Evolutionary conservation across 2,113 vertebrate species (phyloP).

Genomic region (Hemibagrus wyckioides): DNA sequence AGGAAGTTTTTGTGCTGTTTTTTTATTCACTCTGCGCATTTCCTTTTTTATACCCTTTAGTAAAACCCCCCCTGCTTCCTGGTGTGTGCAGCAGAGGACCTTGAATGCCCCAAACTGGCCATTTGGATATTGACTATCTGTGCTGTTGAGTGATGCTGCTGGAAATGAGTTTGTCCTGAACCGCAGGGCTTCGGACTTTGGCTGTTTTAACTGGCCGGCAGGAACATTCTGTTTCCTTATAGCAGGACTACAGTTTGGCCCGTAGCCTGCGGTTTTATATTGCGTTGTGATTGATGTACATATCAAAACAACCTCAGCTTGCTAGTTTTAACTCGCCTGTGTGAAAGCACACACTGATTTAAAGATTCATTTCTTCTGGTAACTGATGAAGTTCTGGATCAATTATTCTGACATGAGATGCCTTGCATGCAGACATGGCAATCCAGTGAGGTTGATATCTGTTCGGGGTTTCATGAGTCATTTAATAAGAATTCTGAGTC

Average conservation of each 20-base stretch:
- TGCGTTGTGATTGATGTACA: neutral
- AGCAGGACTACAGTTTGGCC: neutral
- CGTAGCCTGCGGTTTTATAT: neutral
- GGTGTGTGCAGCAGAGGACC: neutral
- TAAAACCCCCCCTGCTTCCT: neutral
- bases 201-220: neutral
- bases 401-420: neutral
- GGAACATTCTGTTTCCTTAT: slow-evolving; percentile 6
- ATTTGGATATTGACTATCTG: slow-evolving; percentile 24
- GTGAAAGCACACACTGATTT: neutral
- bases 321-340: neutral
- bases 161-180: slow-evolving; percentile 14
- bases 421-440: neutral
- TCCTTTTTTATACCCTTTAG: neutral
- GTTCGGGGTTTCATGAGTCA: neutral
- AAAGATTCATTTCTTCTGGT: neutral
- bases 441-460: neutral
- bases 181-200: neutral
- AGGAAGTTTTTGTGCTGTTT: neutral
- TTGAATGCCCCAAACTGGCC: neutral
- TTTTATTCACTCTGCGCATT: neutral
- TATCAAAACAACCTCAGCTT: neutral
- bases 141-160: slow-evolving; percentile 6
- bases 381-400: neutral
- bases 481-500: neutral